Conservation (phyloP, 2,888 invertebrate species). For the Drosophila antonietae region DNA sequence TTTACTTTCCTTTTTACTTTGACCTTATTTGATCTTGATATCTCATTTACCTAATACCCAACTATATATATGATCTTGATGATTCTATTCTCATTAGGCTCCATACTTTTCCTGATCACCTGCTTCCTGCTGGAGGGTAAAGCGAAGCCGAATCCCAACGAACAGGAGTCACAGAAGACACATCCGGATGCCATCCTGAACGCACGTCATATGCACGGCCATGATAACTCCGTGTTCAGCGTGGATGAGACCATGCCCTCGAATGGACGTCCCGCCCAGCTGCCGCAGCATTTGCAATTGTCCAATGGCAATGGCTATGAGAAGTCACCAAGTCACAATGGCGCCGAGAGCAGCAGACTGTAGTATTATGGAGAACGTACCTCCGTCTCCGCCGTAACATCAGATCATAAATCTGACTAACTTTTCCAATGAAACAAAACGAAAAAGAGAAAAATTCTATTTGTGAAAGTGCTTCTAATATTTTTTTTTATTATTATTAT, state of each 20-base stretch:
- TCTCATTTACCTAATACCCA: not conserved
- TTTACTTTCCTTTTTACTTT: not conserved
- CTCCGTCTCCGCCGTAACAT: not conserved
- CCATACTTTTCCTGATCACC: slow-evolving; percentile 91
- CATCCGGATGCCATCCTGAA: slow-evolving; percentile 66
- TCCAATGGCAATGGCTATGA: slow-evolving; percentile 69
- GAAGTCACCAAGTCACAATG: slow-evolving; percentile 70
- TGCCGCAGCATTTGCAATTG: slow-evolving; percentile 81
- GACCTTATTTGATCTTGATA: too few species aligned
- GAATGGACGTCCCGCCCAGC: slow-evolving; percentile 77
- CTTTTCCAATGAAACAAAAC: not conserved
- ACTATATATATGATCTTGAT: not conserved
- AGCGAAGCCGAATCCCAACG: slow-evolving; percentile 35
- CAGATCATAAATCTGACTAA: slow-evolving; percentile 1
- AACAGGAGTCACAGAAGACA: slow-evolving; percentile 55
- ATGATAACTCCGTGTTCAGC: slow-evolving; percentile 83
- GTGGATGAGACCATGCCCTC: slow-evolving; percentile 81
- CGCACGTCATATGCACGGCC: slow-evolving; percentile 80
- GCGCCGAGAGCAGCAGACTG: slow-evolving; percentile 83
- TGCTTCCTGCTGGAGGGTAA: slow-evolving; percentile 92
- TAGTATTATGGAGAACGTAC: slow-evolving; percentile 45
- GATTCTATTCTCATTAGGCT: slow-evolving; percentile 86
- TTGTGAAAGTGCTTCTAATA: slow-evolving; percentile 38
- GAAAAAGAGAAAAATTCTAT: slow-evolving; percentile 4
- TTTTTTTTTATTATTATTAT: slow-evolving; percentile 20